Conservation (phyloP, 2,888 invertebrate species). For the Yponomeuta malinellus region DNA sequence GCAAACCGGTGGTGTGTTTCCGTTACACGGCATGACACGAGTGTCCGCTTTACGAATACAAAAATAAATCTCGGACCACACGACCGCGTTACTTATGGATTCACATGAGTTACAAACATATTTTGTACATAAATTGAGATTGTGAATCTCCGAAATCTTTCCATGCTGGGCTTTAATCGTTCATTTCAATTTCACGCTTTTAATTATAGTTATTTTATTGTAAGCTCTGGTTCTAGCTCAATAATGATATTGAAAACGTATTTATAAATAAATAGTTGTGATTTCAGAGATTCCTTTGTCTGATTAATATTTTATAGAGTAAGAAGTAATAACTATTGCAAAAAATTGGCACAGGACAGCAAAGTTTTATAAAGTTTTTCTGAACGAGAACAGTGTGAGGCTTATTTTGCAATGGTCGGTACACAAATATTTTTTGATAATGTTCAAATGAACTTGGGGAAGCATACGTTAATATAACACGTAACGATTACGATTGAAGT, state of each 20-base stretch:
- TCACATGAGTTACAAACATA: background rate
- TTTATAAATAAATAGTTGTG: background rate
- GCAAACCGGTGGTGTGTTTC: conserved; percentile 58
- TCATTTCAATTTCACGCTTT: conserved; percentile 3
- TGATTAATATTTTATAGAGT: background rate
- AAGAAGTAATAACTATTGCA: background rate
- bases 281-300: conserved; percentile 9
- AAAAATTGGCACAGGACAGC: background rate
- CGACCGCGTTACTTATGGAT: background rate
- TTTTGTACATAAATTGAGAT: conserved; percentile 15
- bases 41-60: conserved; percentile 32
- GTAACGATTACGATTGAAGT: background rate
- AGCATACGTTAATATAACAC: background rate
- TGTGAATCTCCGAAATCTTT: conserved; percentile 15
- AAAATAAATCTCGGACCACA: conserved; percentile 40
- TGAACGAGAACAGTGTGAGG: background rate
- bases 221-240: background rate
- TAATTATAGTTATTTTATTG: background rate
- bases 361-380: background rate
- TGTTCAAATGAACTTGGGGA: background rate
- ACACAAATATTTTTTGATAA: conserved; percentile 19
- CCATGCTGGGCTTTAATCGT: conserved; percentile 7
- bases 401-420: background rate
- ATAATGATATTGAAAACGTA: background rate
- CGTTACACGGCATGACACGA: conserved; percentile 19